A percentile compares a stretch with the other conserved stretches of the same genome.
Conservation (phyloP, 1,140 invertebrate genomes). For the Polyergus mexicanus region DNA sequence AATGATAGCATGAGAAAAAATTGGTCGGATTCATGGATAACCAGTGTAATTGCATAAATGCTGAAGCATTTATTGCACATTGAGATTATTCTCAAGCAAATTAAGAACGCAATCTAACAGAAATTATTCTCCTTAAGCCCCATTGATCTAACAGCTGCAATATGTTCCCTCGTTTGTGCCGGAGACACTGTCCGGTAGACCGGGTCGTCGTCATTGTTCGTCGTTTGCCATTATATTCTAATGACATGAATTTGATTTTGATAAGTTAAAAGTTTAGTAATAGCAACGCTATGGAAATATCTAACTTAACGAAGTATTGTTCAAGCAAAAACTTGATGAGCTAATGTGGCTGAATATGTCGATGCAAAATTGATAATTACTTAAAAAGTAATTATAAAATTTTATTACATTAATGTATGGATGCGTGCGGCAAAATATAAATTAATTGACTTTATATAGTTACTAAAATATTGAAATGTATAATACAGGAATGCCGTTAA, state of each 20-base stretch:
- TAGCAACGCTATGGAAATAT: neutral
- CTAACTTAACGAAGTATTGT: neutral
- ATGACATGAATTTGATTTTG: slow-evolving; percentile 9
- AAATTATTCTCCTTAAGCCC: slow-evolving; percentile 62
- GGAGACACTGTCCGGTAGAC: slow-evolving; percentile 49
- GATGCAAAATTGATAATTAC: neutral
- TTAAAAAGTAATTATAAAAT: neutral
- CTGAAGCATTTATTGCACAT: slow-evolving; percentile 54
- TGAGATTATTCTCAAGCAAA: slow-evolving; percentile 64
- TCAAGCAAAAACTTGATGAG: neutral
- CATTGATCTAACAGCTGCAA: slow-evolving; percentile 62
- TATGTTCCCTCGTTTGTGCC: slow-evolving; percentile 52
- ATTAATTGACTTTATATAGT: neutral
- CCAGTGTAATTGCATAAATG: neutral
- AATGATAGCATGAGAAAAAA: neutral
- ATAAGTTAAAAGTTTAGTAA: slow-evolving; percentile 10
- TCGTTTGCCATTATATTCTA: slow-evolving; percentile 43
- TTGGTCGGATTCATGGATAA: slow-evolving; percentile 26
- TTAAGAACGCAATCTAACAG: slow-evolving; percentile 63
- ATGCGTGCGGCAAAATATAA: too few species aligned
- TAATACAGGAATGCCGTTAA: neutral
- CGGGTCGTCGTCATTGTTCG: slow-evolving; percentile 29
- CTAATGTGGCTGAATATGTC: neutral
- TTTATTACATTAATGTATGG: neutral
- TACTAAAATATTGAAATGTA: neutral